A percentile compares a stretch with the other conserved stretches of the same genome.
These are phyloP conservation scores for Microplitis manilae DNA, from an alignment of 2,888 invertebrate genomes.

Conservation along the genomic window DNA sequence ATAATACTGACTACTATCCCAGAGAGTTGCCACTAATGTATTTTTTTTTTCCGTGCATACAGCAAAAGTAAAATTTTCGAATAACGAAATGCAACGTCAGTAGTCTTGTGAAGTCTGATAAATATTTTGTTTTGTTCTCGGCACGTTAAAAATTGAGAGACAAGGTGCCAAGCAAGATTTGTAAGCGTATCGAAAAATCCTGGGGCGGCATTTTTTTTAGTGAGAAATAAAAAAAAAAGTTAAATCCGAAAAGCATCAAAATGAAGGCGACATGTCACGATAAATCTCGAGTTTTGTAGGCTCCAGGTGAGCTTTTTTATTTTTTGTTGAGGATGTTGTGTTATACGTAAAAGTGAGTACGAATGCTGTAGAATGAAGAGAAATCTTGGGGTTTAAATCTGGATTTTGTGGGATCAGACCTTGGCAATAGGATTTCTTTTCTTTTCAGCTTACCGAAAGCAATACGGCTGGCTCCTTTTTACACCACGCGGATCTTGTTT, in stretches of 20 bases:
- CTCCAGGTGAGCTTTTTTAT: background rate
- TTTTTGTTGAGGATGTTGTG: background rate
- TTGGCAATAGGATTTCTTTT: conserved; percentile 7
- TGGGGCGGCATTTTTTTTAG: background rate
- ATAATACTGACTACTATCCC: too few relatives aligned
- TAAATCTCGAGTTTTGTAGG: conserved; percentile 1
- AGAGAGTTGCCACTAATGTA: too few relatives aligned
- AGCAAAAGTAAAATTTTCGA: too few relatives aligned
- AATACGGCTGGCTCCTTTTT: background rate
- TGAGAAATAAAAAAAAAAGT: background rate
- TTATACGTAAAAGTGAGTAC: background rate
- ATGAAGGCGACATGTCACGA: conserved; percentile 7
- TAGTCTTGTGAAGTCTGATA: too few relatives aligned
- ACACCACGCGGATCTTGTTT: background rate
- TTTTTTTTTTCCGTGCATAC: too few relatives aligned
- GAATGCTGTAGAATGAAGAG: background rate
- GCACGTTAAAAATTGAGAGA: background rate
- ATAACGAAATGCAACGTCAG: too few relatives aligned
- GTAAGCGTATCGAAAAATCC: background rate
- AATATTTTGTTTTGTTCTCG: background rate
- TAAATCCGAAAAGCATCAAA: background rate
- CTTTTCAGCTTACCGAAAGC: background rate
- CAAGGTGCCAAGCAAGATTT: background rate
- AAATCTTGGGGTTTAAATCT: background rate
- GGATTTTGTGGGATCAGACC: background rate